Conservation (phyloP, 1,140 invertebrate species). For the Cecropterus lyciades region DNA sequence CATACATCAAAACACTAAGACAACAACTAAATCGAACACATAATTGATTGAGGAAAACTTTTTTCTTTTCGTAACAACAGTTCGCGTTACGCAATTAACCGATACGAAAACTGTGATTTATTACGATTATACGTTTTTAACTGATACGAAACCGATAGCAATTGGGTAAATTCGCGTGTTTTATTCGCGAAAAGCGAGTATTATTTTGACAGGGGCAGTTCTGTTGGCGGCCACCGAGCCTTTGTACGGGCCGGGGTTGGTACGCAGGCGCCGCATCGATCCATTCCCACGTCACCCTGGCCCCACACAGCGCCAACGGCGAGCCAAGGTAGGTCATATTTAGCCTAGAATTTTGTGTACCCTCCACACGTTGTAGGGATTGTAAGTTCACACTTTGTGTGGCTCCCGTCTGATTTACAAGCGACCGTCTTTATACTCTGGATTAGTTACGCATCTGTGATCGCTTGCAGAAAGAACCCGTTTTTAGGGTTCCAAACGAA, state of each 20-base stretch:
- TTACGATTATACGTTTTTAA: neutral
- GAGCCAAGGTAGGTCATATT: conserved; percentile 21
- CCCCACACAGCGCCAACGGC: conserved; percentile 13
- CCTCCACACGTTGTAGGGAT: too few relatives aligned
- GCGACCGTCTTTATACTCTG: too few relatives aligned
- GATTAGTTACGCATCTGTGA: too few relatives aligned
- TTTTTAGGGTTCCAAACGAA: too few relatives aligned
- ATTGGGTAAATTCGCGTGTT: conserved; percentile 2
- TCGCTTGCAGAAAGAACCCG: too few relatives aligned
- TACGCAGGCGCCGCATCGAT: conserved; percentile 74
- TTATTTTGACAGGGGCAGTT: conserved; percentile 70
- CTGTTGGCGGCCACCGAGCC: conserved; percentile 57
- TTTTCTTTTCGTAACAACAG: neutral
- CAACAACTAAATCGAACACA: conserved; percentile 19
- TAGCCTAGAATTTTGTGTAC: conserved; percentile 7
- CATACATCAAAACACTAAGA: conserved; percentile 40
- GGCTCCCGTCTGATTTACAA: too few relatives aligned
- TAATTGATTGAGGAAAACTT: conserved; percentile 16
- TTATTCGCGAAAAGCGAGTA: conserved; percentile 55
- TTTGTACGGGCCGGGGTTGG: conserved; percentile 57
- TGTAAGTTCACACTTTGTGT: too few relatives aligned
- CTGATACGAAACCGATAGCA: conserved; percentile 6
- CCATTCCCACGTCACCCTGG: conserved; percentile 33
- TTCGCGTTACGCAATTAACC: conserved; percentile 11
- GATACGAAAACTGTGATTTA: too few relatives aligned